Base-by-base conservation (phyloP, 2,888 invertebrate species). In the Cinara cedri region DNA sequence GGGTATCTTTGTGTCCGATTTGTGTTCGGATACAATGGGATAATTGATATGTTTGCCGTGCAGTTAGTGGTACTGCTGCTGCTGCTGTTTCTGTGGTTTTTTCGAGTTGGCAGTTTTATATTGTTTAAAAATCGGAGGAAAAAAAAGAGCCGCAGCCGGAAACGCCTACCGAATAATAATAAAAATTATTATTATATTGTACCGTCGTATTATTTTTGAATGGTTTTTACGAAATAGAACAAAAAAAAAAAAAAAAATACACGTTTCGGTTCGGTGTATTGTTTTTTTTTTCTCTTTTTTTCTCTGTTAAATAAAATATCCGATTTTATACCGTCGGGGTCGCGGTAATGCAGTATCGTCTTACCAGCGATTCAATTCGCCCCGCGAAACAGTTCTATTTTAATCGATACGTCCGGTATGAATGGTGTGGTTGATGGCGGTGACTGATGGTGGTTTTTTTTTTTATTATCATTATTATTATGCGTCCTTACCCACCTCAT, bases 1-100 rank as follows among this genome's bases (percentile, higher is more conserved):
- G 76, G 76, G 76, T 78, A 78, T 78, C 76, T 78, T 78, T 78
- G 76, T 78, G 76, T 68, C 76, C 68, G 76, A 78, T 78, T 78
- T 34, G 68, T 68, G 65, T 57, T 78, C 76, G 66, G 76, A 76
- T 76, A 76, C 76, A 78, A 78, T 78, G 49, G 76, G 76, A 78
- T 78, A 78, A 78, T 78, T 78, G 76, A 78, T 78, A 78, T 78
- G 76, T 68, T 76, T 68, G 68, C 76, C 34, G 34, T 57, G 75
- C 16, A 54, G 24, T 3, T 24, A 9, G 9, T 55, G 16, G 9
- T 54, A 11, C 1, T 55, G 11, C 6, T 55, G 21, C 19, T 51
- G 75, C 75, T 46, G 76, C 65, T 78, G 68, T 66, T 78, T 57
- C 76, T 68, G 76, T 68, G 76, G 76, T 78, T 78, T 68, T 34